These are phyloP conservation scores for Philonicus albiceps DNA, from an alignment of 2,888 invertebrate genomes.

Conservation along the genomic window DNA sequence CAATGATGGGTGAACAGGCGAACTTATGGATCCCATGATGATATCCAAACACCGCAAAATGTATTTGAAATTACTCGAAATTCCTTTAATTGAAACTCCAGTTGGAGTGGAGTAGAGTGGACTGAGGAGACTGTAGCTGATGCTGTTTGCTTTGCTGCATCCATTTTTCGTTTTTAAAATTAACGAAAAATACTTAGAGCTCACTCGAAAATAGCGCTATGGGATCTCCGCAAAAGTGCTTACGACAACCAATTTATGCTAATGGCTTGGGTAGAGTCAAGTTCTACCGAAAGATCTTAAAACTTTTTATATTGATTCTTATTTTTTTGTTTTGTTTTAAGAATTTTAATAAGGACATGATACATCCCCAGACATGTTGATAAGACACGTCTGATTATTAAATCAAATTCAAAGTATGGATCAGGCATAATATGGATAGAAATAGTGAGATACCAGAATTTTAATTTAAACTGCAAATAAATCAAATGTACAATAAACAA, in stretches of 20 bases:
- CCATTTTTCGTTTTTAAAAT: not conserved
- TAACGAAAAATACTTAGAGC: not conserved
- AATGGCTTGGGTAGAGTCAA: not conserved
- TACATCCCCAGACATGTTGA: not conserved
- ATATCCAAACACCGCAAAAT: conserved; percentile 4
- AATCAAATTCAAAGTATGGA: not conserved
- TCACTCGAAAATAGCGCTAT: not conserved
- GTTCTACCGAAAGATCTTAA: not conserved
- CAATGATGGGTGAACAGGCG: not conserved
- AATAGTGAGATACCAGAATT: not conserved
- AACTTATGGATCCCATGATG: not conserved
- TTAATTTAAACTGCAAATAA: not conserved
- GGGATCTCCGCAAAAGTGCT: not conserved
- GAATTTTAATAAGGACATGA: not conserved
- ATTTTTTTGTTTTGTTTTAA: not conserved
- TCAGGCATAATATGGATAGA: not conserved
- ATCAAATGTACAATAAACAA: not conserved
- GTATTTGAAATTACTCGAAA: not conserved
- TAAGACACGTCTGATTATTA: not conserved
- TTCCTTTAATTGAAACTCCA: not conserved
- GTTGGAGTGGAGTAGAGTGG: not conserved
- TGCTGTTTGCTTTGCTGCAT: not conserved
- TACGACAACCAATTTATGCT: not conserved
- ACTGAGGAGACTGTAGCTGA: not conserved
- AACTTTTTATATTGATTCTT: not conserved